A percentile compares a stretch with the other conserved stretches of the same genome.
Evolutionary conservation across 2,113 vertebrate genomes (phyloP).

Genomic region (Atractosteus spatula): DNA sequence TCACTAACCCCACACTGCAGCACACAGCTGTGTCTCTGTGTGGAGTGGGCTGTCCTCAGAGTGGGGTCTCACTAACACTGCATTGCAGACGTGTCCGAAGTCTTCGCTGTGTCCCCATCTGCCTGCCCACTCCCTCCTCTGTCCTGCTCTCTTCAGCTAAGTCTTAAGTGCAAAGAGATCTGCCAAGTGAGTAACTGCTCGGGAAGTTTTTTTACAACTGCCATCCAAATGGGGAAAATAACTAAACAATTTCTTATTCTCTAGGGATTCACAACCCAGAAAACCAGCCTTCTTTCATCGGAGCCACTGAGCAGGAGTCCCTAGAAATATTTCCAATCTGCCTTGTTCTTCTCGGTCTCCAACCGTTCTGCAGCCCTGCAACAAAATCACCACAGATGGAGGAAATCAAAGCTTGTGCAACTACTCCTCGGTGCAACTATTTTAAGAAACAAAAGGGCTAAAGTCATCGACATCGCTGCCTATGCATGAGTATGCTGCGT

Average conservation of each 20-base stretch:
- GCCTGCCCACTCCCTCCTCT: neutral
- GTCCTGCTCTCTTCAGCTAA: neutral
- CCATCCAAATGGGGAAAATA: conserved; percentile 5
- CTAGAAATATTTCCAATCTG: no score
- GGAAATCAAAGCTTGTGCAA: no score
- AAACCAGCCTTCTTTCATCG: neutral
- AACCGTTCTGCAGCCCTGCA: no score
- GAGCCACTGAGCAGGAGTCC: no score
- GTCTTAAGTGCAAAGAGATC: conserved; percentile 44
- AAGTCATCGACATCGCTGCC: neutral
- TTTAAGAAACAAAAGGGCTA: neutral
- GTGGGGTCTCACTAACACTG: no score
- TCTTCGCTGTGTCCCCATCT: neutral
- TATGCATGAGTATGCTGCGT: neutral
- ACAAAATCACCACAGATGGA: no score
- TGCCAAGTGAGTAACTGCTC: conserved; percentile 3
- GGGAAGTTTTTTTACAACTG: conserved; percentile 14
- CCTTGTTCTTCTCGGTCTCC: neutral
- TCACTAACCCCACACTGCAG: no score
- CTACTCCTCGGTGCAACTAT: conserved; percentile 3
- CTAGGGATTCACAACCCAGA: neutral
- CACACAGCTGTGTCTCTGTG: no score
- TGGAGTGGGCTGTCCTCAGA: no score
- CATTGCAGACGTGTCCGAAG: no score
- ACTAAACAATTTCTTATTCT: conserved; percentile 1